Evolutionary conservation across 2,113 vertebrate genomes (phyloP), one percentile per base, ranked within the genome.

Genomic region (Xenopus laevis): DNA sequence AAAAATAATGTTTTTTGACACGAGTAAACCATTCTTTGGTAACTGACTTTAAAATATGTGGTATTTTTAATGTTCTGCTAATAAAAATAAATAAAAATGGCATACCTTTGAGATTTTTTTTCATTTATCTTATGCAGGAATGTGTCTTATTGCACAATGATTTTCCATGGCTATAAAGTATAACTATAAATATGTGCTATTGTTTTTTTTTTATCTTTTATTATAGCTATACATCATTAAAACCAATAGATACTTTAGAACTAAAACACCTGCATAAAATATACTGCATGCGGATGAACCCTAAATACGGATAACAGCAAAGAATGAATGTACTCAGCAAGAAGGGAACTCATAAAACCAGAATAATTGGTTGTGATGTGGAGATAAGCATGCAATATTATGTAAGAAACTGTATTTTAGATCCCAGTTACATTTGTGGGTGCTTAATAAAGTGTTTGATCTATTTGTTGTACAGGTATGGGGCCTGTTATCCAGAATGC

Each of bases 31-130:
- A 88, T 87, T 84, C 87, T 90, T 89, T 89, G 88, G 87, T 90
- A 91, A 90, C 89, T 89, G 89, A 89, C 83, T 87, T 88, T 89
- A 89, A 55, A 55, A 55, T n/a, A 88, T 89, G 89, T 89, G 83
- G 87, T 88, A 85, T 83, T 82, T 91, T 86, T 86, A 88, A 86
- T 89, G 87, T 83, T 79, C 82, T 80, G 84, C 87, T 89, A 90
- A 91, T 89, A 89, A 87, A 87, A 85, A 84, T 87, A 80, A 89
- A 91, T 89, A 87, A 86, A 87, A 85, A 84, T 87, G 79, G 83
- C 79, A 86, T 90, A 84, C 79, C 86, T 86, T 81, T 84, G 83
- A n/a, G 73, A 81, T 83, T 86, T 79, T 74, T 2, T 60, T 23
- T 60, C 18, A 15, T 60, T 21, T 60, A 60, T 21, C 20, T 8